These are phyloP conservation scores for Cephus sareptanus DNA, from an alignment of 2,888 invertebrate genomes.

Conservation along the genomic window DNA sequence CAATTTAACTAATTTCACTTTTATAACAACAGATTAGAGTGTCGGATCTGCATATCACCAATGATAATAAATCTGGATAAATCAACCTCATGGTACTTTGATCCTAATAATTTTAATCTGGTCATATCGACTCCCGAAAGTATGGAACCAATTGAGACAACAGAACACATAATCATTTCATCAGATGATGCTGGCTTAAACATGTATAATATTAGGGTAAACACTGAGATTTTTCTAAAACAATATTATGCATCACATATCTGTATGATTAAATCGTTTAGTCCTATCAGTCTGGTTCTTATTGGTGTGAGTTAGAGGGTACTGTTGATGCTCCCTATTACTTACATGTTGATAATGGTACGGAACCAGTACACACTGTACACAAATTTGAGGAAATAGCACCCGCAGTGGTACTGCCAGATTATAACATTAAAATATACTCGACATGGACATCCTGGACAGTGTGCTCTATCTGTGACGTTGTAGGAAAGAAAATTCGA, in stretches of 20 bases:
- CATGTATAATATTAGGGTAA: constrained; percentile 68
- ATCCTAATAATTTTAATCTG: constrained; percentile 42
- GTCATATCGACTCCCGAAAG: constrained; percentile 30
- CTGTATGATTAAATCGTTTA: constrained; percentile 19
- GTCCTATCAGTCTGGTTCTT: constrained; percentile 69
- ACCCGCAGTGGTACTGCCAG: constrained; percentile 42
- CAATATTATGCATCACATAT: background rate
- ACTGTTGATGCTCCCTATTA: constrained; percentile 66
- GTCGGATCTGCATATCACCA: constrained; percentile 70
- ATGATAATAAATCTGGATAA: constrained; percentile 56
- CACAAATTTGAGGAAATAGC: constrained; percentile 44
- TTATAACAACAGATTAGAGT: constrained; percentile 58
- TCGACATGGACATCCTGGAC: constrained; percentile 76
- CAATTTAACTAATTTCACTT: background rate
- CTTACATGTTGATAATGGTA: constrained; percentile 68
- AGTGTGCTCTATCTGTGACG: constrained; percentile 73
- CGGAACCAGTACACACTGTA: constrained; percentile 63
- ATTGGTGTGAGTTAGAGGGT: constrained; percentile 69
- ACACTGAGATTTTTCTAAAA: background rate
- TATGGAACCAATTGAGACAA: constrained; percentile 60
- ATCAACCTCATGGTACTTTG: constrained; percentile 68
- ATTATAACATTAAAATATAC: constrained; percentile 64
- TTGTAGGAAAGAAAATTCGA: constrained; percentile 70
- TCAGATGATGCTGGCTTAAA: constrained; percentile 66
- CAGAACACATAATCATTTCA: constrained; percentile 65